phyloP scores from a whole-genome alignment of 2,797 vertebrate genomes.

The Falco rusticolus region DNA sequence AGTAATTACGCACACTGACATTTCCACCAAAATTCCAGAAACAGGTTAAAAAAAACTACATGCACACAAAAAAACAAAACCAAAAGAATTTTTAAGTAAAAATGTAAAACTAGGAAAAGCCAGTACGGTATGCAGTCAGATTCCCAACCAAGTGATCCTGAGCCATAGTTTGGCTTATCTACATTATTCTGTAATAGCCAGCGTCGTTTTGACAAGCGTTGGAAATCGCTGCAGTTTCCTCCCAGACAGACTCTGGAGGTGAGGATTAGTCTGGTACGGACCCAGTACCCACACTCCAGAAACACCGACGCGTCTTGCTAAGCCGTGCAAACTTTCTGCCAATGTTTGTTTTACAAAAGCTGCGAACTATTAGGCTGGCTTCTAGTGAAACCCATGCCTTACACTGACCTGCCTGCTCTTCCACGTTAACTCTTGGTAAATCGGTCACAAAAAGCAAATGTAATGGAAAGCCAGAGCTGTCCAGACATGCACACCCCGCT shows the following conservation, averaged over 20 bases:
- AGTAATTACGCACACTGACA: not conserved
- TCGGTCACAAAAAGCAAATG: not conserved
- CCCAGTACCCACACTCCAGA: rapidly evolving
- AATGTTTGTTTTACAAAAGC: not conserved
- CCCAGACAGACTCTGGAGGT: not conserved
- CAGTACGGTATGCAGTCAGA: not conserved
- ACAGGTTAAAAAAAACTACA: not conserved
- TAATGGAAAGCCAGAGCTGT: conserved; percentile 18
- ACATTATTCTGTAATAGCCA: not conserved
- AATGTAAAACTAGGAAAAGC: not conserved
- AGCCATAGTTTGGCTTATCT: not conserved
- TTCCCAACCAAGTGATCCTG: not conserved
- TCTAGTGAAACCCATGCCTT: not conserved
- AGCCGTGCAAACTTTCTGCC: rapidly evolving
- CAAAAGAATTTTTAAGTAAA: not conserved
- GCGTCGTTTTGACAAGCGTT: rapidly evolving
- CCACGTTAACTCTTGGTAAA: not conserved
- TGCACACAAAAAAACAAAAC: not conserved
- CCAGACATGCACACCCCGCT: not conserved
- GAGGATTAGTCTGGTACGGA: not conserved
- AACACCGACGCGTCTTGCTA: rapidly evolving
- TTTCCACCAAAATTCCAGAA: conserved; percentile 23
- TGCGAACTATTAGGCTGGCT: not conserved
- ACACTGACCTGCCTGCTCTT: not conserved
- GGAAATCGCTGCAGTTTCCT: not conserved